Conservation (phyloP, 2,888 invertebrate species). For the Allolobophora icterica region DNA sequence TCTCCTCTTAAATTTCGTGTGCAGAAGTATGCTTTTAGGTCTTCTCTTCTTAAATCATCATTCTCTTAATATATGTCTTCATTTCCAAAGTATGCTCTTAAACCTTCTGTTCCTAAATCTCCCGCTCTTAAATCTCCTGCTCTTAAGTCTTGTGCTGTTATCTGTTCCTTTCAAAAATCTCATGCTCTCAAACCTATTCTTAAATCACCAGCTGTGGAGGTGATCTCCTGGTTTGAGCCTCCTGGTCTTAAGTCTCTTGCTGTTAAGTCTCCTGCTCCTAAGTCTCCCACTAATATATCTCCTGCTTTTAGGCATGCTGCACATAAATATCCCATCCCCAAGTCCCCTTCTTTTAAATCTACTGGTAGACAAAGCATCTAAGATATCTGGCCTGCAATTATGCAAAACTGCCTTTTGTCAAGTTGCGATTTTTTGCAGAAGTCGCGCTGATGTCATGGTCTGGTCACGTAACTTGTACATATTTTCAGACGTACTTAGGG, state of each 20-base stretch:
- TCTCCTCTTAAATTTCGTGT: neutral
- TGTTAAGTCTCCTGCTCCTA: neutral
- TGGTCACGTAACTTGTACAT: slow-evolving; percentile 18
- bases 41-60: too few species aligned
- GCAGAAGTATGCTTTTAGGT: too few species aligned
- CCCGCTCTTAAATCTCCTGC: neutral
- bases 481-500: neutral
- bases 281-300: neutral
- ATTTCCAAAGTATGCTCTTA: too few species aligned
- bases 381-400: neutral
- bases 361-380: neutral
- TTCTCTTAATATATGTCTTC: too few species aligned
- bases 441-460: neutral
- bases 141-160: neutral
- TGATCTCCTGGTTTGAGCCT: neutral
- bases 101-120: too few species aligned
- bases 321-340: too few species aligned
- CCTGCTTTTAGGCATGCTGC: too few species aligned
- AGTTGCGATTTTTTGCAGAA: neutral
- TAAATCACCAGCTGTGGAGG: neutral
- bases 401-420: neutral
- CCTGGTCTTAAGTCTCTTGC: neutral
- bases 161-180: neutral
- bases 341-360: neutral
- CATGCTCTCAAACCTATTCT: neutral